These are phyloP conservation scores for Halictus rubicundus DNA, from an alignment of 1,140 invertebrate genomes.

Conservation along the genomic window DNA sequence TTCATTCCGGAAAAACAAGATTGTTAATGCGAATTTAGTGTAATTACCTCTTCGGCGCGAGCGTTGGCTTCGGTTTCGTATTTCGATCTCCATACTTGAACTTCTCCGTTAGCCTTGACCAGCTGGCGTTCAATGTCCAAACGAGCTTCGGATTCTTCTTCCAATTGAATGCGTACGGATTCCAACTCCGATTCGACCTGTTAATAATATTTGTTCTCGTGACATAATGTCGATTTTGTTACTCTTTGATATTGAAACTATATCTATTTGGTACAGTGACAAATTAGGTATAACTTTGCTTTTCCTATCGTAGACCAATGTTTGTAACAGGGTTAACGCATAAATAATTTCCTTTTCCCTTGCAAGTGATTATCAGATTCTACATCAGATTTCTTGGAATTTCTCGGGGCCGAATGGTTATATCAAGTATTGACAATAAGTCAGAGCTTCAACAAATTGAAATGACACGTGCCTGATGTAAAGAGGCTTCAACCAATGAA, in stretches of 20 bases:
- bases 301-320: no score
- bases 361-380: not conserved
- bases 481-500: slow-evolving; percentile 90
- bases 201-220: not conserved
- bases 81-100: slow-evolving; percentile 93
- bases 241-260: not conserved
- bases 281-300: no score
- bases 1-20: no score
- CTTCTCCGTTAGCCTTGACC: slow-evolving; percentile 94
- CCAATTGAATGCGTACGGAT: slow-evolving; percentile 94
- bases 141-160: slow-evolving; percentile 97
- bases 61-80: slow-evolving; percentile 95
- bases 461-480: slow-evolving; percentile 86
- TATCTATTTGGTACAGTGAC: not conserved
- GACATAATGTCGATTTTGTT: not conserved
- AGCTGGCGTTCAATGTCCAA: slow-evolving; percentile 96
- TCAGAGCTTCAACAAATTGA: not conserved
- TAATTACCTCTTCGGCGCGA: slow-evolving; percentile 91
- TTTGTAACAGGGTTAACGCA: no score
- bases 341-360: no score
- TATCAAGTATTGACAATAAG: not conserved
- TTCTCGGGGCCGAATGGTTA: not conserved
- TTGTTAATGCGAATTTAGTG: no score
- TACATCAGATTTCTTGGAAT: no score
- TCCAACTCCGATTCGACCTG: slow-evolving; percentile 95